phyloP scores from a whole-genome alignment of 2,888 invertebrate genomes.

The Hermaeophaga mercurialis region DNA sequence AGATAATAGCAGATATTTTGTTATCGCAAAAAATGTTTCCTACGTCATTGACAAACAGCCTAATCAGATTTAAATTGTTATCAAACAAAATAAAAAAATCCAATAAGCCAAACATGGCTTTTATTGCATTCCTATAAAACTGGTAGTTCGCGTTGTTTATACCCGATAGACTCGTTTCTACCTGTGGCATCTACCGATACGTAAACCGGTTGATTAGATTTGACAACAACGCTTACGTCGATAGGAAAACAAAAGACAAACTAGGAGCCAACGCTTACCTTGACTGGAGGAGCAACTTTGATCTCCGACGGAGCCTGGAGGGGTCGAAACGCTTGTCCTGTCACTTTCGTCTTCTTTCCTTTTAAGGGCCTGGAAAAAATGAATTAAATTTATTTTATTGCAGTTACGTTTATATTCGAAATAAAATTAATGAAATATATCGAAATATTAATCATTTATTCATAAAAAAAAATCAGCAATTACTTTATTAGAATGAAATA shows the following conservation, averaged over 20 bases:
- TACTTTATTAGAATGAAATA: no score
- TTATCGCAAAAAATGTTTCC: background rate
- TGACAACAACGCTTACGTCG: constrained; percentile 1
- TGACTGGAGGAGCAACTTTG: constrained; percentile 55
- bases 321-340: constrained; percentile 56
- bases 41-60: background rate
- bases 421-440: no score
- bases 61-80: background rate
- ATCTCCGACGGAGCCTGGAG: constrained; percentile 58
- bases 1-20: no score
- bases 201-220: background rate
- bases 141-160: background rate
- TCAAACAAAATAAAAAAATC: background rate
- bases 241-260: constrained; percentile 10
- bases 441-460: no score
- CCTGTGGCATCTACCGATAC: no score
- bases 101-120: background rate
- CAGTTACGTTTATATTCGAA: no score
- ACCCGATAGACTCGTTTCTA: background rate
- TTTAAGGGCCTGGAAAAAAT: constrained; percentile 55
- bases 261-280: constrained; percentile 48
- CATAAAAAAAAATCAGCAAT: no score
- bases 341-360: constrained; percentile 58
- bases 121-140: constrained; percentile 1
- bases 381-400: constrained; percentile 1